Conservation (phyloP, 2,797 vertebrate species). For the Darevskia nairensis region DNA sequence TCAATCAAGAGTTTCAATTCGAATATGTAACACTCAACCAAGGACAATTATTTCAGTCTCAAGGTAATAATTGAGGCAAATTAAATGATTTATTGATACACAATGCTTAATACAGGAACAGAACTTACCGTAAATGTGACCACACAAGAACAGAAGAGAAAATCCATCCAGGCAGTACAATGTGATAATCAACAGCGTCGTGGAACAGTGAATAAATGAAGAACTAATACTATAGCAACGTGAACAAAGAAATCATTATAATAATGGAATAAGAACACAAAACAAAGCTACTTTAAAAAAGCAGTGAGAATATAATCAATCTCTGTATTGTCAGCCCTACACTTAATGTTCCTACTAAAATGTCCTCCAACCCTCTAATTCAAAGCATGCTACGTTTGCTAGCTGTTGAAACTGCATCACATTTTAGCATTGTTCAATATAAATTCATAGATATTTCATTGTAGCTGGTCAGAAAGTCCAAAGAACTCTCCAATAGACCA, state of each 20-base stretch:
- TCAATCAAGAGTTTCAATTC: neutral
- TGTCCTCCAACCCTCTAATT: neutral
- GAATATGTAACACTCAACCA: neutral
- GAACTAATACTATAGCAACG: neutral
- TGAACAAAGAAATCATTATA: constrained; percentile 4
- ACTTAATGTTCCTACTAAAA: neutral
- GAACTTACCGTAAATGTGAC: neutral
- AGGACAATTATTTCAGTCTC: neutral
- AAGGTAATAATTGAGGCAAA: neutral
- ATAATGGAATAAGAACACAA: neutral
- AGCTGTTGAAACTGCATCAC: neutral
- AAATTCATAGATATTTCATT: neutral
- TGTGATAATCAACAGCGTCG: neutral
- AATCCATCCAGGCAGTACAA: neutral
- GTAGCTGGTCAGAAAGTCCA: neutral
- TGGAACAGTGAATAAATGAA: neutral
- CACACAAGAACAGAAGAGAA: neutral
- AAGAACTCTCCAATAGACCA: neutral
- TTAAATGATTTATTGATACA: neutral
- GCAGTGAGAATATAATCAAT: neutral
- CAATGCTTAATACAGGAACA: neutral
- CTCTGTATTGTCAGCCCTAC: neutral
- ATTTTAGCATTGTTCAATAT: neutral
- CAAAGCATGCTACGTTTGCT: neutral
- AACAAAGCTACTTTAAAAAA: neutral